Base-by-base conservation (phyloP, 2,888 invertebrate species). In the Lissonota sp. region DNA sequence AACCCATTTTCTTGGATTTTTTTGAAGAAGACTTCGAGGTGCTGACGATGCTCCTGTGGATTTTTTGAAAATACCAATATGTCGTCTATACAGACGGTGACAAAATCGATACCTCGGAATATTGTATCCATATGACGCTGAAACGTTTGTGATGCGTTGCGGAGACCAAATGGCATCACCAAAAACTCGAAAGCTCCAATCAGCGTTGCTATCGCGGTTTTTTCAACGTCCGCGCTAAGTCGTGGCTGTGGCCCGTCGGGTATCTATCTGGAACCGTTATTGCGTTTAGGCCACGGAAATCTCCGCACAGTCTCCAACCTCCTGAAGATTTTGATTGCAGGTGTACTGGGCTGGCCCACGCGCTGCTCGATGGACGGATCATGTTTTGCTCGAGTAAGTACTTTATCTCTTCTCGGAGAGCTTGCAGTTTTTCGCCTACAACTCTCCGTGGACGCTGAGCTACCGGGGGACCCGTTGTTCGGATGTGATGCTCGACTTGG, bases 11-110 rank as follows among this genome's bases (percentile, higher is more conserved):
- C 16, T 1, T 26, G 4, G 0, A 73, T 6, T 4, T 40, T 44
- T 2, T 60, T 7, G 10, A 79, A 67, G 3, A 79, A 42, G 0
- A 42, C 16, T 37, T 49, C 0, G 4, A 78, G 14, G n/a, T 78
- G 72, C 2, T 26, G 16, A 5, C n/a, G 16, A 14, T 75, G 64
- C n/a, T 79, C 39, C 51, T 73, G 62, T 7, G 6, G 10, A 8
- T 8, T 55, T 8, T 49, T 7, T 6, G 78, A 72, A 0, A 7
- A 39, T 0, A 75, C 40, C 1, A 70, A n/a, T 3, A 69, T 14
- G 12, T 79, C 64, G 44, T 79, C 79, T 1, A 79, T 73, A 42
- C 69, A 75, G 40, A 26, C 4, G 7, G 8, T 5, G 6, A 75
- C 64, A 12, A 16, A 79, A 2, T 62, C 57, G 0, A 69, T 10